A percentile compares a stretch with the other conserved stretches of the same genome.
Conservation (phyloP, 92 coral and sea anemone genomes). For the Siderastrea siderea region DNA sequence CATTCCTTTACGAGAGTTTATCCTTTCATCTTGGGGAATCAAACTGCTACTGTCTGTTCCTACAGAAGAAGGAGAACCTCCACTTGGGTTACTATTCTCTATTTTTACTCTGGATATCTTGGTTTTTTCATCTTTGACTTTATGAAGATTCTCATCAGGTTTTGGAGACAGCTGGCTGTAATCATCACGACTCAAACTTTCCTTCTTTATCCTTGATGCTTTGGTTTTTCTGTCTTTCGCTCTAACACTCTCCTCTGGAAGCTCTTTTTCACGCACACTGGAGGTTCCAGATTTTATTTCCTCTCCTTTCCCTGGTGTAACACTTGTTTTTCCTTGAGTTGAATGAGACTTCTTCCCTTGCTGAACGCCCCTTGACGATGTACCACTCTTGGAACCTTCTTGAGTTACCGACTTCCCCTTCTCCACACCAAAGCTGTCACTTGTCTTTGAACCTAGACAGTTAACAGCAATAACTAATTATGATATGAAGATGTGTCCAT, state of each 20-base stretch:
- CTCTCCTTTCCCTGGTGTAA: background rate
- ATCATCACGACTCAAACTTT: slow-evolving; percentile 30
- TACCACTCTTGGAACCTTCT: slow-evolving; percentile 11
- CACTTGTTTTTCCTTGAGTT: slow-evolving; percentile 21
- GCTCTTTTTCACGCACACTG: background rate
- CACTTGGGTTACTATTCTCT: slow-evolving; percentile 9
- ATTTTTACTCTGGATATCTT: slow-evolving; percentile 20
- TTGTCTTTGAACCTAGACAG: background rate
- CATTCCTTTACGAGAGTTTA: background rate
- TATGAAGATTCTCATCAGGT: slow-evolving; percentile 6
- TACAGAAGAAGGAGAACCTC: background rate
- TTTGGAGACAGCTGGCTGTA: background rate
- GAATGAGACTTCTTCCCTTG: slow-evolving; percentile 4
- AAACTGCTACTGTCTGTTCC: background rate
- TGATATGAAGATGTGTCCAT: too few relatives aligned
- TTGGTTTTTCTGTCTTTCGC: slow-evolving; percentile 23
- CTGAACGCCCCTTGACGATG: slow-evolving; percentile 2
- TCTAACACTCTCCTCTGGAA: slow-evolving; percentile 16
- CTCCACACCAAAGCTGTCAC: slow-evolving; percentile 18
- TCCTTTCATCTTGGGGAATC: background rate
- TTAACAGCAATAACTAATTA: background rate
- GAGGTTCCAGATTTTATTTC: slow-evolving; percentile 18
- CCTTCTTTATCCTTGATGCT: slow-evolving; percentile 9
- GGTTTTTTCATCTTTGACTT: slow-evolving; percentile 13
- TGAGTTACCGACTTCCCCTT: slow-evolving; percentile 37